Conservation (phyloP, 2,888 invertebrate species). For the Cephus runcator region DNA sequence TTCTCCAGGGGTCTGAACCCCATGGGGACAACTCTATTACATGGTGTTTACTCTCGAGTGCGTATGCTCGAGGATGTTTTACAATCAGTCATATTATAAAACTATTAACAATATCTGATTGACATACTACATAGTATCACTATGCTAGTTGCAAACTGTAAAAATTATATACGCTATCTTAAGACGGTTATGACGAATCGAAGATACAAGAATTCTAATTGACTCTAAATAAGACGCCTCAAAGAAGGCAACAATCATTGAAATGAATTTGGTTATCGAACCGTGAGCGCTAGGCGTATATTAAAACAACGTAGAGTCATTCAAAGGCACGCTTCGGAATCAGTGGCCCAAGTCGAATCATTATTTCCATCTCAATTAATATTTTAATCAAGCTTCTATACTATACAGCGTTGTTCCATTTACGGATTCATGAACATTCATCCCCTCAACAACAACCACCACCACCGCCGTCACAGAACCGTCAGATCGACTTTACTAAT, state of each 20-base stretch:
- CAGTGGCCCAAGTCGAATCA: slow-evolving; percentile 45
- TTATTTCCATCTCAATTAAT: slow-evolving; percentile 66
- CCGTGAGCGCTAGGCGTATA: slow-evolving; percentile 2
- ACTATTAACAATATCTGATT: neutral
- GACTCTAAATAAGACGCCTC: neutral
- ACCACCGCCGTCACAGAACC: neutral
- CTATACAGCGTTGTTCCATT: slow-evolving; percentile 59
- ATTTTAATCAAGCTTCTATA: slow-evolving; percentile 62
- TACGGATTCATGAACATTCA: slow-evolving; percentile 49
- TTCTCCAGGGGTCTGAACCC: slow-evolving; percentile 45
- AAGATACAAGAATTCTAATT: neutral
- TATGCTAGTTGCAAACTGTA: neutral
- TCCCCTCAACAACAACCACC: neutral
- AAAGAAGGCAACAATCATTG: neutral
- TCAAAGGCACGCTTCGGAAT: slow-evolving; percentile 16
- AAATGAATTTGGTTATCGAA: neutral
- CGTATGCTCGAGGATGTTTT: slow-evolving; percentile 18
- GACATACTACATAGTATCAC: neutral
- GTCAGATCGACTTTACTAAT: neutral
- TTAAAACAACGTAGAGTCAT: slow-evolving; percentile 17
- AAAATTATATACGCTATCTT: neutral
- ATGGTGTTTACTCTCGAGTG: slow-evolving; percentile 46
- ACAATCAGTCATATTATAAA: neutral
- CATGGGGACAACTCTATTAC: slow-evolving; percentile 49
- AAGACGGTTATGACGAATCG: neutral